A percentile compares a stretch with the other conserved stretches of the same genome.
Evolutionary conservation across 2,113 vertebrate species (phyloP).

Genomic region (Sturnira hondurensis): DNA sequence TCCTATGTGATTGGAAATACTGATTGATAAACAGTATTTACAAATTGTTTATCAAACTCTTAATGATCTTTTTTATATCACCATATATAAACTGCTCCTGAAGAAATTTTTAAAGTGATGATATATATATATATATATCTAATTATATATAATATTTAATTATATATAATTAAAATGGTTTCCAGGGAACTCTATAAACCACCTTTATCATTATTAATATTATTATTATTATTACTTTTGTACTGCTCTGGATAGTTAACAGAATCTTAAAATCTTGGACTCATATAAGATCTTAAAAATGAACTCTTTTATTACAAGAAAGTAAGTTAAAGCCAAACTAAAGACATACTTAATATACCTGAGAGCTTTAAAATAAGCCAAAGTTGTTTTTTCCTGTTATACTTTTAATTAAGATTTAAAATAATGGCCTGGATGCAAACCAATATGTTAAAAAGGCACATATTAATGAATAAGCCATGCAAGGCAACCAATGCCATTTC

Average conservation of each 20-base stretch:
- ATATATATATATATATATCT: background rate
- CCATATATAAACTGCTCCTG: background rate
- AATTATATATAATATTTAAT: too few relatives aligned
- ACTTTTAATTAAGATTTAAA: slow-evolving; percentile 26
- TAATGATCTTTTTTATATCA: background rate
- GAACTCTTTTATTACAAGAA: background rate
- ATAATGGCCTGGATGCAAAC: background rate
- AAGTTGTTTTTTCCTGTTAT: background rate
- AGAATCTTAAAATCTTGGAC: background rate
- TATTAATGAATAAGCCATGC: background rate
- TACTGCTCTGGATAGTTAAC: background rate
- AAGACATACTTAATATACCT: background rate
- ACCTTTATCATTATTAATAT: background rate
- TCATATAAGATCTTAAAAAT: background rate
- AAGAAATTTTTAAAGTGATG: background rate
- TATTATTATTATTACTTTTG: too few relatives aligned
- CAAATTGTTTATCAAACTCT: background rate
- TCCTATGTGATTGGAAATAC: background rate
- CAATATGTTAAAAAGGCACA: background rate
- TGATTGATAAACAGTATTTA: too few relatives aligned
- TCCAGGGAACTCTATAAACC: background rate
- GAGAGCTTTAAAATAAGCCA: background rate
- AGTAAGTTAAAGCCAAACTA: background rate
- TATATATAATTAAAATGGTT: background rate
- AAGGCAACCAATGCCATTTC: background rate